Evolutionary conservation across 2,888 invertebrate species (phyloP).

Genomic region (Harpalus rubripes): DNA sequence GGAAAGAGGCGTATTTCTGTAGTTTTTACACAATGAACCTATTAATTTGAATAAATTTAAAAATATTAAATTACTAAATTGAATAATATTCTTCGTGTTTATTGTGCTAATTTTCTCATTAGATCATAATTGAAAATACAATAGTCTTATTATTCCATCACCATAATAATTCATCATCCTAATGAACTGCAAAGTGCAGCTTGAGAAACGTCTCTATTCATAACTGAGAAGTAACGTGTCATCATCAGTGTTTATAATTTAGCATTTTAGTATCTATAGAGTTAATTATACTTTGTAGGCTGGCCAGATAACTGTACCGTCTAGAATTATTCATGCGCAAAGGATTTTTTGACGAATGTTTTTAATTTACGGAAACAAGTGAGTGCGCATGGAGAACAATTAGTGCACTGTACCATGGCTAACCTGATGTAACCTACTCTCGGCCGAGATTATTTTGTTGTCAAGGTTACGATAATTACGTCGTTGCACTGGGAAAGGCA

Average conservation of each 20-base stretch:
- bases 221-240: not conserved
- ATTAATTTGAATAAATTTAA: too few relatives aligned
- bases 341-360: conserved; percentile 31
- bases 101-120: too few relatives aligned
- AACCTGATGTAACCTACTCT: conserved; percentile 56
- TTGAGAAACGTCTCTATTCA: conserved; percentile 12
- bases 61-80: too few relatives aligned
- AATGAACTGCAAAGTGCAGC: not conserved
- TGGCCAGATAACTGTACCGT: conserved; percentile 36
- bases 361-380: conserved; percentile 56
- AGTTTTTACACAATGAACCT: too few relatives aligned
- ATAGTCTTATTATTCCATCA: too few relatives aligned
- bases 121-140: too few relatives aligned
- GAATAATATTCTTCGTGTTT: too few relatives aligned
- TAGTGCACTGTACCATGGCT: conserved; percentile 49
- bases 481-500: conserved; percentile 13
- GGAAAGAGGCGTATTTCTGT: too few relatives aligned
- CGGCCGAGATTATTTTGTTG: conserved; percentile 10
- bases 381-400: conserved; percentile 49
- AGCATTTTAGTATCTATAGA: too few relatives aligned
- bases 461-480: conserved; percentile 45
- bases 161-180: not conserved
- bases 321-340: conserved; percentile 35
- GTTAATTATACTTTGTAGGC: conserved; percentile 40
- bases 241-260: not conserved